Evolutionary conservation across 2,888 invertebrate genomes (phyloP).

Genomic region (Limnephilus lunatus): DNA sequence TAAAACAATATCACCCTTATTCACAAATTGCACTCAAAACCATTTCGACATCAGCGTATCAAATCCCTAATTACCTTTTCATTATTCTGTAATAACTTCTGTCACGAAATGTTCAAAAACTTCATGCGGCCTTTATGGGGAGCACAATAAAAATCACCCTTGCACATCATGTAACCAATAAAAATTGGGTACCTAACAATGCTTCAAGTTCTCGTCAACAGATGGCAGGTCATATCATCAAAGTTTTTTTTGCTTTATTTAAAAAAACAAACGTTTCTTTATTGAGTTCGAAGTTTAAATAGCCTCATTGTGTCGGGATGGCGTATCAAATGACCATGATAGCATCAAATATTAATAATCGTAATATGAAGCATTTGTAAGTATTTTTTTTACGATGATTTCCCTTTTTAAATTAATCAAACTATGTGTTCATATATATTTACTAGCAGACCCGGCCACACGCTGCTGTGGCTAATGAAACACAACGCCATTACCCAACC

Average conservation of each 20-base stretch:
- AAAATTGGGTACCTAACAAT: conserved; percentile 20
- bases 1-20: not conserved
- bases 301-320: conserved; percentile 16
- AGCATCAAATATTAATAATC: not conserved
- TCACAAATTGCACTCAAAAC: not conserved
- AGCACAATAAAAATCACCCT: conserved; percentile 2
- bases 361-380: not conserved
- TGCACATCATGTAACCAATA: conserved; percentile 27
- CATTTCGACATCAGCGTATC: conserved; percentile 9
- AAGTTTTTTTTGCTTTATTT: not conserved
- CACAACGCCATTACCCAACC: too few relatives aligned
- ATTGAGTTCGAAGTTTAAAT: conserved; percentile 43
- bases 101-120: conserved; percentile 10
- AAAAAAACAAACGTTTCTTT: conserved; percentile 33
- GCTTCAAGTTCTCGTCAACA: conserved; percentile 30
- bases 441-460: too few relatives aligned
- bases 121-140: not conserved
- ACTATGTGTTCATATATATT: too few relatives aligned
- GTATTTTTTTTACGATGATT: not conserved
- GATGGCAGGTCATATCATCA: conserved; percentile 33
- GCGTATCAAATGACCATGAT: conserved; percentile 43
- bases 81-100: conserved; percentile 9
- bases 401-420: not conserved
- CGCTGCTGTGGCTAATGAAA: too few relatives aligned
- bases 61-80: conserved; percentile 38